Base-by-base conservation (phyloP, 64 coral and sea anemone genomes). In the Stichodactyla mertensii region DNA sequence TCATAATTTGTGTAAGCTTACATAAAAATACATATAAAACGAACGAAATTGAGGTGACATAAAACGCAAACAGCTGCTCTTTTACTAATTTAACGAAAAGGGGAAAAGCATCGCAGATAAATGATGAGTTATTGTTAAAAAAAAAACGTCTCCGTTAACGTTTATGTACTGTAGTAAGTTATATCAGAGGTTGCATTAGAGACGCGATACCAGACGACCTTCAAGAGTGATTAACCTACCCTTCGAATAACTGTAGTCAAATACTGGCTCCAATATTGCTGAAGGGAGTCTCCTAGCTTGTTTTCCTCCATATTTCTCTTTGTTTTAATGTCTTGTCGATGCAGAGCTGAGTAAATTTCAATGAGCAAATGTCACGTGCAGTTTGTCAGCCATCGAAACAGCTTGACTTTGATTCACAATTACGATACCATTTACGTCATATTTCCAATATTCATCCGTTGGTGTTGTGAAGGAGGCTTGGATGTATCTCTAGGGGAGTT, bases 321-420 rank as follows among this genome's bases (percentile, higher is more conserved):
- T 24, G 7, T 71, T 10, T 74, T 74, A 12, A 26, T 74, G 10
- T 27, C 5, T 74, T 24, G 24, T 74, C 16, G n/a, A 74, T 31
- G 69, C 12, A 6, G 69, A 74, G 1, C 12, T 9, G 24, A 74
- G 69, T 74, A 31, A 74, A 74, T 74, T 31, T 74, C 69, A 36
- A 74, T 74, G 19, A 20, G 22, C n/a, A 70, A 20, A 70, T 0
- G 66, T 70, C 69, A 74, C 69, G 69, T 74, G 69, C 69, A 74
- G 12, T 27, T 74, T 74, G 69, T 74, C 69, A 74, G 69, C 69
- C 69, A 74, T 74, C 8, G 27, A 74, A 74, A 74, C 69, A 74
- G 22, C 24, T 74, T 0, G 24, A 2, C 4, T 74, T 31, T 74
- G 69, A 26, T 11, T 9, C 10, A 14, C 24, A 31, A 12, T n/a